phyloP scores from a whole-genome alignment of 2,888 invertebrate genomes.

The Diplolepis rosae region DNA sequence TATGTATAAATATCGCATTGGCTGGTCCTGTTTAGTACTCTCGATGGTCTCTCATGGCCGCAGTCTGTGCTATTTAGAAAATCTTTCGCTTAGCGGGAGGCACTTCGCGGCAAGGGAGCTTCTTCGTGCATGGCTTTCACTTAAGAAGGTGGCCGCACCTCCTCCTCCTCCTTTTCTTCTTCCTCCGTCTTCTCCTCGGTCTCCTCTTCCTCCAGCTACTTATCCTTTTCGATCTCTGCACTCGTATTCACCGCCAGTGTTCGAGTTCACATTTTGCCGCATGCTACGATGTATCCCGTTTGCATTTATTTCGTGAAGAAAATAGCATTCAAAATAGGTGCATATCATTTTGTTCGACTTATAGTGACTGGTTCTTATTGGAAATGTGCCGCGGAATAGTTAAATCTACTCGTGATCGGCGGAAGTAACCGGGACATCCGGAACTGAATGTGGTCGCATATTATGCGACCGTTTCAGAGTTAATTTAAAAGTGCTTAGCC shows the following conservation, averaged over 20 bases:
- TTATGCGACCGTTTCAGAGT: conserved; percentile 7
- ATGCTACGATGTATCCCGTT: conserved; percentile 45
- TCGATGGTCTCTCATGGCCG: conserved; percentile 44
- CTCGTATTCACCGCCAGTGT: conserved; percentile 47
- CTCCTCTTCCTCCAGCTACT: conserved; percentile 9
- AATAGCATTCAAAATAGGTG: conserved; percentile 21
- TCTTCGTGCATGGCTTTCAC: conserved; percentile 58
- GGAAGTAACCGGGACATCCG: conserved; percentile 14
- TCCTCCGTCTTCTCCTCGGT: conserved; percentile 35
- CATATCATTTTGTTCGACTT: conserved; percentile 4
- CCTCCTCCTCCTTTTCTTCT: conserved; percentile 34
- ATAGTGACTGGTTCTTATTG: not conserved
- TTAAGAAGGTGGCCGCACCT: conserved; percentile 51
- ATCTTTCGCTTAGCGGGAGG: conserved; percentile 63
- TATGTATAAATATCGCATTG: conserved; percentile 60
- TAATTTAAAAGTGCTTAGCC: conserved; percentile 1
- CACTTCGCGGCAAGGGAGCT: conserved; percentile 55
- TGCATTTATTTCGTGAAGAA: conserved; percentile 18
- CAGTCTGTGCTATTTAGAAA: conserved; percentile 63
- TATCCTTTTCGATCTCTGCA: conserved; percentile 29
- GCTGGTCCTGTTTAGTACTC: conserved; percentile 44
- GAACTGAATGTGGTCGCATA: not conserved
- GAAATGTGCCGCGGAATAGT: not conserved
- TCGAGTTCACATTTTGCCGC: conserved; percentile 55
- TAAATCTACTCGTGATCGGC: not conserved